Evolutionary conservation across 2,797 vertebrate genomes (phyloP).

Genomic region (Triplophysa bombifrons): DNA sequence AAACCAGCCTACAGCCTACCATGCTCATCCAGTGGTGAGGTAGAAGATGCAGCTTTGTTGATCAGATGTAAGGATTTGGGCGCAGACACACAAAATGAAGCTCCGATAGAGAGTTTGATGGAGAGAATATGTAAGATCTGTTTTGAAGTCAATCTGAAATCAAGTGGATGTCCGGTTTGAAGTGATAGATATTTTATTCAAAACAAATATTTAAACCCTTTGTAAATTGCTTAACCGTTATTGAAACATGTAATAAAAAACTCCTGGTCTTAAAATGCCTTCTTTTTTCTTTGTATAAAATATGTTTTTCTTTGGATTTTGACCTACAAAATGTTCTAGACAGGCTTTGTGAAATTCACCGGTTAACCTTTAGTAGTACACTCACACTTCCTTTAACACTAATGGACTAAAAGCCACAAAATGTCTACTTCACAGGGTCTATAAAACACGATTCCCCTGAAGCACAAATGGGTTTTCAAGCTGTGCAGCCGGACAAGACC

Average conservation of each 20-base stretch:
- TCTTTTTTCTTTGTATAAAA: neutral
- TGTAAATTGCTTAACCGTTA: too few relatives aligned
- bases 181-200: neutral
- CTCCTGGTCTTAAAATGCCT: neutral
- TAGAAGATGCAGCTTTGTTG: neutral
- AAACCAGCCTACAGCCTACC: neutral
- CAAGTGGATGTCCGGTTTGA: neutral
- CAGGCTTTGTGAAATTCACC: neutral
- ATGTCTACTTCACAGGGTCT: neutral
- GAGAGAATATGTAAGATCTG: neutral
- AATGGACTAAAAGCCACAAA: neutral
- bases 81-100: neutral
- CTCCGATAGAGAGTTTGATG: neutral
- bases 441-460: neutral
- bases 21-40: neutral
- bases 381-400: neutral
- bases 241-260: too few relatives aligned
- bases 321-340: neutral
- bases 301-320: neutral
- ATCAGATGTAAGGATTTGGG: neutral
- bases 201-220: too few relatives aligned
- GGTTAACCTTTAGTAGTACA: too few relatives aligned
- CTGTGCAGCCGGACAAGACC: constrained; percentile 9
- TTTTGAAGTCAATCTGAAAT: neutral
- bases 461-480: neutral